Percentiles rank a stretch among this genome's conserved stretches.
Conservation (phyloP, 2,797 vertebrate species). For the Cossypha polioptera region DNA sequence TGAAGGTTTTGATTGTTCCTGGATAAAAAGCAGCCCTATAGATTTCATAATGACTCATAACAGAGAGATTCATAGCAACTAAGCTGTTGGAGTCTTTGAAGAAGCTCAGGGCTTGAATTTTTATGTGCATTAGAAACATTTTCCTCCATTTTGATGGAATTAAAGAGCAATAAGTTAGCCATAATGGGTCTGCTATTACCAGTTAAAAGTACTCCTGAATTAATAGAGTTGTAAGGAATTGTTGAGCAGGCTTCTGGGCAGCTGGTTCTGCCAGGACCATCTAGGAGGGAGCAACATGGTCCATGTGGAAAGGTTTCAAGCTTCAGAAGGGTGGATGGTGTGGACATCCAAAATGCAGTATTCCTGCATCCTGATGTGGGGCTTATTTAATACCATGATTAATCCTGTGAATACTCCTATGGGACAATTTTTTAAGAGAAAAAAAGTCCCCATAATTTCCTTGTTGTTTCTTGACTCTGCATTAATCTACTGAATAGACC, state of each 20-base stretch:
- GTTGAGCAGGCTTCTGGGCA: background rate
- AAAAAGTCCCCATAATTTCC: background rate
- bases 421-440: background rate
- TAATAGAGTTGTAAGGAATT: background rate
- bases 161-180: background rate
- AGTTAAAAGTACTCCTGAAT: background rate
- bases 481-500: background rate
- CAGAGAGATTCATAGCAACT: background rate
- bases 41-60: background rate
- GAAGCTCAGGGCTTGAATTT: background rate
- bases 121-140: background rate
- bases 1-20: constrained; percentile 2
- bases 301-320: background rate
- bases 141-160: background rate
- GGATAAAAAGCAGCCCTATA: background rate
- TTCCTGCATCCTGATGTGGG: accelerated
- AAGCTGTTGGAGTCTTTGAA: background rate
- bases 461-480: background rate
- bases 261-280: accelerated
- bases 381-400: background rate
- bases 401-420: background rate
- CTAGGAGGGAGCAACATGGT: background rate
- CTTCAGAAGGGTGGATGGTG: accelerated
- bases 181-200: background rate
- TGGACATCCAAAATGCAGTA: background rate